A percentile compares a stretch with the other conserved stretches of the same genome.
Conservation (phyloP, 2,113 vertebrate species). For the Albula goreensis region DNA sequence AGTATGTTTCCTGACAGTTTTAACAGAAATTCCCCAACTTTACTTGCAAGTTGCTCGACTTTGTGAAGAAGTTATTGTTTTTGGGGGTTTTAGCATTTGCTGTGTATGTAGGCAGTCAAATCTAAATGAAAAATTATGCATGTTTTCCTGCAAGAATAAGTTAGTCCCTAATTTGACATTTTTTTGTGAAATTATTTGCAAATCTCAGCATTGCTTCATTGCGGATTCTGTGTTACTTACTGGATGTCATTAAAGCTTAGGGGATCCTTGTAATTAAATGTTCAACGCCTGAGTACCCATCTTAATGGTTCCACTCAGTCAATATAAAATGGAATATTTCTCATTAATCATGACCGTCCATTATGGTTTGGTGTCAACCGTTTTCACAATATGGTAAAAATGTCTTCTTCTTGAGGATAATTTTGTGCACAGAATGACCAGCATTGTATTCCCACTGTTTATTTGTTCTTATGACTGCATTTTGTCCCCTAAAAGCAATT, state of each 20-base stretch:
- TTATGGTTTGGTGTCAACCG: background rate
- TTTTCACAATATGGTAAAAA: background rate
- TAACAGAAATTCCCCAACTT: background rate
- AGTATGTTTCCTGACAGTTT: background rate
- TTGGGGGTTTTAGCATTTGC: background rate
- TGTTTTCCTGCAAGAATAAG: constrained; percentile 8
- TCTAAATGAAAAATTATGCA: background rate
- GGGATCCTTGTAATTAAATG: constrained; percentile 7
- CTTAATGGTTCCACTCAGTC: constrained; percentile 7
- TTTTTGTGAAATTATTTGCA: background rate
- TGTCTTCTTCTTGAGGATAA: background rate
- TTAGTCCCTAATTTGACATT: background rate
- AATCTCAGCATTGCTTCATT: background rate
- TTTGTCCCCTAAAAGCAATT: too few species aligned
- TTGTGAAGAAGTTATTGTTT: background rate
- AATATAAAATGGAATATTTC: constrained; percentile 10
- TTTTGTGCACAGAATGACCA: too few species aligned
- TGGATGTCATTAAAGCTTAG: constrained; percentile 9
- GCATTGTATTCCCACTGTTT: too few species aligned
- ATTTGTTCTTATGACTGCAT: too few species aligned
- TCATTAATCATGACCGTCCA: background rate
- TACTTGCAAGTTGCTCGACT: background rate
- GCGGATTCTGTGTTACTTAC: background rate
- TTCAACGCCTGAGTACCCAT: constrained; percentile 6
- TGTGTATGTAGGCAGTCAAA: background rate